Percentiles rank a stretch among this genome's conserved stretches.
Conservation (phyloP, 92 coral and sea anemone species). For the Phenganax subtilis region DNA sequence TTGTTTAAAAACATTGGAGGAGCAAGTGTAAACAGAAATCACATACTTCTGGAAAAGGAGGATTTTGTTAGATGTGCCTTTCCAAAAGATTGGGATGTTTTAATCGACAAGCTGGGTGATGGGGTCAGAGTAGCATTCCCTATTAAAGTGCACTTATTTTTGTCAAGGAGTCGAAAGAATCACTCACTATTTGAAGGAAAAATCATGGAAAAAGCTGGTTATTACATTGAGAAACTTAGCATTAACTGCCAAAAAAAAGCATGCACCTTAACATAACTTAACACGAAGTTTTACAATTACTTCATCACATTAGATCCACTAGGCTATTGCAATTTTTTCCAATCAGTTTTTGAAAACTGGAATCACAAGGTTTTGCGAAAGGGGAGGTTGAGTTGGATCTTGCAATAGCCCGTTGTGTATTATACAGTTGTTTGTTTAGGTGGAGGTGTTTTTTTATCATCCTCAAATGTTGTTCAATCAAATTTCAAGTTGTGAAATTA, state of each 20-base stretch:
- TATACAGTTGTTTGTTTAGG: too few relatives aligned
- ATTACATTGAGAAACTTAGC: conserved; percentile 11
- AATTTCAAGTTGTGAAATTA: too few relatives aligned
- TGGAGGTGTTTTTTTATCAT: too few relatives aligned
- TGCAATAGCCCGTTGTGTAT: too few relatives aligned
- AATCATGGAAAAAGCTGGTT: conserved; percentile 5
- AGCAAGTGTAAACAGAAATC: neutral
- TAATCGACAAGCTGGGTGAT: conserved; percentile 28
- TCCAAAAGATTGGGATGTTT: conserved; percentile 23
- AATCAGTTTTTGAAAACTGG: too few relatives aligned
- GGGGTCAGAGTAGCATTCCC: conserved; percentile 28
- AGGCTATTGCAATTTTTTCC: too few relatives aligned
- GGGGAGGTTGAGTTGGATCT: too few relatives aligned
- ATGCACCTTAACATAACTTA: too few relatives aligned
- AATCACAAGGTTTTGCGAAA: too few relatives aligned
- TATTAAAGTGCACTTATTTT: neutral
- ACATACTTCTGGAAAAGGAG: conserved; percentile 11
- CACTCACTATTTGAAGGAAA: conserved; percentile 1
- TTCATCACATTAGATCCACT: too few relatives aligned
- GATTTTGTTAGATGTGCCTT: conserved; percentile 24
- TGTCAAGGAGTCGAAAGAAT: conserved; percentile 30
- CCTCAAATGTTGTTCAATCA: too few relatives aligned
- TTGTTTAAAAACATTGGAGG: neutral
- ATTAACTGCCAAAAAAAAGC: neutral
- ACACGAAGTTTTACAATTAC: too few relatives aligned